A percentile compares a stretch with the other conserved stretches of the same genome.
Conservation (phyloP, 2,888 invertebrate genomes). For the Mimumesa dahlbomi region DNA sequence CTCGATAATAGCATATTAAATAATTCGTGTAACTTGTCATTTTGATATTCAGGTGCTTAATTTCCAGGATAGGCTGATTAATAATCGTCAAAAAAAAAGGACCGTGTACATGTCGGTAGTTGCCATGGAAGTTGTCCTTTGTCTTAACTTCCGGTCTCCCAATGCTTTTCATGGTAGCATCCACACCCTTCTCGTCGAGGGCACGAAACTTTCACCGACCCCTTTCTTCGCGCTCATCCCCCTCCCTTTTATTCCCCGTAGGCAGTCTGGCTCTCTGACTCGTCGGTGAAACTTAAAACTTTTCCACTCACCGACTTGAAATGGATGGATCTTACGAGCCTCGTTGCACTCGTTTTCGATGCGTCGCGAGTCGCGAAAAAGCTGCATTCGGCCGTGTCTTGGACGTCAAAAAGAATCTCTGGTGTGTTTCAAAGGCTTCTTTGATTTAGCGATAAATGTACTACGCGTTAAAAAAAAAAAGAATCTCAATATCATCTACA, state of each 20-base stretch:
- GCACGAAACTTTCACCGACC: constrained; percentile 69
- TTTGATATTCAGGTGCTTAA: constrained; percentile 59
- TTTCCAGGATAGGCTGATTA: constrained; percentile 69
- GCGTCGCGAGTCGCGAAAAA: constrained; percentile 18
- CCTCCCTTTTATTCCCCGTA: constrained; percentile 39
- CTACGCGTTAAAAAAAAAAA: too few relatives aligned
- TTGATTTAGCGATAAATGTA: constrained; percentile 11
- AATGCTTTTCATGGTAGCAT: constrained; percentile 61
- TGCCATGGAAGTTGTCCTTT: constrained; percentile 68
- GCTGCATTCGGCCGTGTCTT: not conserved
- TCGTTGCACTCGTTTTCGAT: constrained; percentile 39
- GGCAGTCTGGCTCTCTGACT: constrained; percentile 43
- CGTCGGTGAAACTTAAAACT: constrained; percentile 47
- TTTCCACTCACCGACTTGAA: constrained; percentile 49
- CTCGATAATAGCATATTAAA: too few relatives aligned
- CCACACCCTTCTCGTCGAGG: constrained; percentile 55
- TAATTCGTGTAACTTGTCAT: constrained; percentile 19
- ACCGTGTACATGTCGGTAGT: constrained; percentile 46
- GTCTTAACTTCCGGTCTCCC: constrained; percentile 68
- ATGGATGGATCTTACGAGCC: constrained; percentile 48
- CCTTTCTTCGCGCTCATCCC: constrained; percentile 50
- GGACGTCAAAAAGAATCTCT: not conserved
- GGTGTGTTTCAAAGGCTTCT: too few relatives aligned
- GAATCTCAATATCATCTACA: too few relatives aligned
- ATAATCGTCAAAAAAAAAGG: constrained; percentile 69